Evolutionary conservation across 2,888 invertebrate species (phyloP).

Genomic region (Syrphus vitripennis): DNA sequence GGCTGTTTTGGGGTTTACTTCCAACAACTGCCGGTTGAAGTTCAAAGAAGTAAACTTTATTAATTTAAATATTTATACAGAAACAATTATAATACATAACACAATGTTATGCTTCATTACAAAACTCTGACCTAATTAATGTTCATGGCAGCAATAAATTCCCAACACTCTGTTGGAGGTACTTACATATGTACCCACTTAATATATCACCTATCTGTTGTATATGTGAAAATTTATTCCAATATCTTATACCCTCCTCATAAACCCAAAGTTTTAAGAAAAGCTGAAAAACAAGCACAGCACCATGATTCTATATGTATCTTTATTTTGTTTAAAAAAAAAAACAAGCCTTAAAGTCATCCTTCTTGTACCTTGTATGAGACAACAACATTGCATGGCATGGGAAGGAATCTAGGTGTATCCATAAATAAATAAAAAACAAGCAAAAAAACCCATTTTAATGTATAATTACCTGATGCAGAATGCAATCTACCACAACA

Average conservation of each 20-base stretch:
- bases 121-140: neutral
- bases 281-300: neutral
- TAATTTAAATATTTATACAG: no score
- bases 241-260: conserved; percentile 1
- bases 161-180: neutral
- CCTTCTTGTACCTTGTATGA: neutral
- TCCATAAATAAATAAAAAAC: conserved; percentile 2
- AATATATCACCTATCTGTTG: neutral
- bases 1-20: no score
- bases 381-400: neutral
- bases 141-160: neutral
- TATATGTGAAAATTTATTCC: neutral
- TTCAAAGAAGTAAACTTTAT: no score
- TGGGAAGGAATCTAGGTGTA: conserved; percentile 11
- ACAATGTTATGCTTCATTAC: neutral
- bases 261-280: neutral
- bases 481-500: neutral
- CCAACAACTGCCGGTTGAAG: no score
- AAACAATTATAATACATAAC: no score
- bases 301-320: neutral
- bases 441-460: neutral
- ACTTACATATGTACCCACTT: neutral
- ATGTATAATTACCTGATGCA: neutral
- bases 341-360: neutral
- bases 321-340: neutral